phyloP scores from a whole-genome alignment of 2,113 vertebrate genomes.

The Podarcis muralis region DNA sequence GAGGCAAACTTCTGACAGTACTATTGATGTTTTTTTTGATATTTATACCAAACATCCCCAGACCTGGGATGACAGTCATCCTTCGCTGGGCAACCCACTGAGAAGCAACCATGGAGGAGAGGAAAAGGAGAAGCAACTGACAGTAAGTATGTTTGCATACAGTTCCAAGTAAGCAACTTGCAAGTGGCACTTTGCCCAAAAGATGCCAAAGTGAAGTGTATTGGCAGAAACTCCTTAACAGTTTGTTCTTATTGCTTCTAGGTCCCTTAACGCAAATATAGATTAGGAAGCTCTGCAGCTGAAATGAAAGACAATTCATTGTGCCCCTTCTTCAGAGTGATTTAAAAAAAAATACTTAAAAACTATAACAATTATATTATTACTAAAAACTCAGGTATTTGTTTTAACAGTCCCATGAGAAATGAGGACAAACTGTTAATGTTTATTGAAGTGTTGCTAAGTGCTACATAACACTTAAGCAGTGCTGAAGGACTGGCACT shows the following conservation, averaged over 20 bases:
- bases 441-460: conserved; percentile 25
- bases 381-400: not conserved
- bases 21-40: too few species aligned
- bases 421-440: conserved; percentile 9
- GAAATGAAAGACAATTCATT: not conserved
- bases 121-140: not conserved
- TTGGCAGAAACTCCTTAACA: conserved; percentile 5
- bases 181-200: not conserved
- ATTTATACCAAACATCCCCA: not conserved
- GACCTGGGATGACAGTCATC: conserved; percentile 6
- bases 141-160: not conserved
- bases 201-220: not conserved
- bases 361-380: fast-evolving
- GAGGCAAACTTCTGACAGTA: not conserved
- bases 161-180: not conserved
- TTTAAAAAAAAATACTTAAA: not conserved
- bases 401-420: not conserved
- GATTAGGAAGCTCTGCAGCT: not conserved
- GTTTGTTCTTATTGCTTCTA: conserved; percentile 13
- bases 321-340: not conserved
- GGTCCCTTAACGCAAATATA: not conserved
- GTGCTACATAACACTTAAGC: not conserved
- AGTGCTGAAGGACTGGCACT: not conserved
- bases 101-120: not conserved
- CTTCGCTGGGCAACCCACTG: conserved; percentile 1